phyloP scores from a whole-genome alignment of 2,797 vertebrate species.

The Leptatherina wallacei region DNA sequence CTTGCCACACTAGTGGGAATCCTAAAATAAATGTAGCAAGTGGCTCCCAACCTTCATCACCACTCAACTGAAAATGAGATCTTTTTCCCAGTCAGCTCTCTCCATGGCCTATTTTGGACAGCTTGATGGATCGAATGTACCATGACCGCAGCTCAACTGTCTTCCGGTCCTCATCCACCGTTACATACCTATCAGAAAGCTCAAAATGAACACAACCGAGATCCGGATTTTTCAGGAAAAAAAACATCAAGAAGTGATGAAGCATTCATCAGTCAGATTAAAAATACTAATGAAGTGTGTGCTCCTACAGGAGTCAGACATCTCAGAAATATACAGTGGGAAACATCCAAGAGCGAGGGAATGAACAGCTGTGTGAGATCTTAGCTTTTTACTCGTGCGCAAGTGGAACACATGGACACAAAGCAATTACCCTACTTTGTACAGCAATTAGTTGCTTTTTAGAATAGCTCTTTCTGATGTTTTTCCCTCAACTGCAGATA shows the following conservation, averaged over 20 bases:
- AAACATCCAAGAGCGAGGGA: conserved; percentile 65
- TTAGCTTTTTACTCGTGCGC: conserved; percentile 63
- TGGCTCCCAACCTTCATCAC: conserved; percentile 81
- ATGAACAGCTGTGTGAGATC: conserved; percentile 73
- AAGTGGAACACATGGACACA: conserved; percentile 80
- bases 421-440: conserved; percentile 84
- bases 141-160: conserved; percentile 72
- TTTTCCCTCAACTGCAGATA: conserved; percentile 81
- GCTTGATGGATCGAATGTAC: conserved; percentile 78
- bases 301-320: conserved; percentile 51
- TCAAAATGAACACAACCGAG: conserved; percentile 2
- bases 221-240: conserved; percentile 8
- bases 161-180: conserved; percentile 51
- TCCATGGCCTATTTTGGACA: conserved; percentile 79
- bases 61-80: conserved; percentile 83
- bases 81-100: conserved; percentile 83
- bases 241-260: conserved; percentile 12
- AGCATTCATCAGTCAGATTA: conserved; percentile 45
- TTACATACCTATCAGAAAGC: conserved; percentile 32
- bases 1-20: conserved; percentile 84
- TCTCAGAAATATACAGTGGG: conserved; percentile 59
- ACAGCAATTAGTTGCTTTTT: conserved; percentile 83
- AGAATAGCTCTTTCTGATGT: conserved; percentile 81
- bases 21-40: conserved; percentile 88
- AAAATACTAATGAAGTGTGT: conserved; percentile 59